Percentiles rank a stretch among this genome's conserved stretches.
Evolutionary conservation across 2,888 invertebrate genomes (phyloP).

Genomic region (Aphodius sticticus): DNA sequence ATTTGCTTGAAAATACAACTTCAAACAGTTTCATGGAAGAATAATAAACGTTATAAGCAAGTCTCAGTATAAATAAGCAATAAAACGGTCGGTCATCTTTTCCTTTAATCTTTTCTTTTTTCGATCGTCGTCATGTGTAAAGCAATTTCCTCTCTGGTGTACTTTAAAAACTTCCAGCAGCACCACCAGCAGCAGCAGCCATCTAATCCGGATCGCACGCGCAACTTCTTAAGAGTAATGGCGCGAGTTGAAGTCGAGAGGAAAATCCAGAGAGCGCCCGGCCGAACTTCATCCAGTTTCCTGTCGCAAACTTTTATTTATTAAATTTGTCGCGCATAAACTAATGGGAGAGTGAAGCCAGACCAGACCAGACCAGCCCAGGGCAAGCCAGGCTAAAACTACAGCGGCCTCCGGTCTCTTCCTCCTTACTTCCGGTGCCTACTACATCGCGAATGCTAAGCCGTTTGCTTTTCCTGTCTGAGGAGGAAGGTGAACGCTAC

Average conservation of each 20-base stretch:
- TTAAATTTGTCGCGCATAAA: conserved; percentile 47
- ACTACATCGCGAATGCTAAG: background rate
- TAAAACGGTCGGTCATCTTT: background rate
- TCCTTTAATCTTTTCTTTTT: background rate
- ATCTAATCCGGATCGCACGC: background rate
- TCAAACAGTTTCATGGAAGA: background rate
- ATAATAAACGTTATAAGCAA: conserved; percentile 10
- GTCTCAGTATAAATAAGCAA: background rate
- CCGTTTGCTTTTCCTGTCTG: conserved; percentile 4
- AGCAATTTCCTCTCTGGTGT: background rate
- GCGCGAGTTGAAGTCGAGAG: background rate
- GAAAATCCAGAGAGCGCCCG: background rate
- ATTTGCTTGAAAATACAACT: too few species aligned
- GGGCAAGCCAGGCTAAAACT: background rate
- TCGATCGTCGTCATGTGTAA: background rate
- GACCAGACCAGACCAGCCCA: background rate
- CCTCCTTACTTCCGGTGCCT: background rate
- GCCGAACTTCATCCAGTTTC: conserved; percentile 44
- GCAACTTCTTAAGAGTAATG: background rate
- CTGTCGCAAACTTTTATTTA: conserved; percentile 48
- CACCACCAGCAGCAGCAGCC: background rate
- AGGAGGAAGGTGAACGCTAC: background rate
- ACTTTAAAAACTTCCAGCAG: background rate
- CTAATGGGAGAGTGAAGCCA: conserved; percentile 28
- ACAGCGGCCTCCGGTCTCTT: background rate